A percentile compares a stretch with the other conserved stretches of the same genome.
phyloP scores from a whole-genome alignment of 2,113 vertebrate genomes.

The Phylloscopus whistleri region DNA sequence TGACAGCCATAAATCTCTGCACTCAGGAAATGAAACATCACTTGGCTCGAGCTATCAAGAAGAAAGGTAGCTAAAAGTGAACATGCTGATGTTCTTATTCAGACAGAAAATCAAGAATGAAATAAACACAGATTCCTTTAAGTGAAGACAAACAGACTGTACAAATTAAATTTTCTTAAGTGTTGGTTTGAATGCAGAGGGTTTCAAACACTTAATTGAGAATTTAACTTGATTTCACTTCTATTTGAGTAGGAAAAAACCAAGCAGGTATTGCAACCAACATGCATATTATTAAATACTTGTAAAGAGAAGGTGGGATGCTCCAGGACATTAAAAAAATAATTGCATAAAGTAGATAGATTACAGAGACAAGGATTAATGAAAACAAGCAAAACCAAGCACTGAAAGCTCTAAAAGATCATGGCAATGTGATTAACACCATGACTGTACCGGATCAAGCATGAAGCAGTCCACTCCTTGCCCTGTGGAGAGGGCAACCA shows the following conservation, averaged over 20 bases:
- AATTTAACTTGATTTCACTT: background rate
- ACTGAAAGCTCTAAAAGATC: background rate
- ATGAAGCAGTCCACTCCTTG: slow-evolving; percentile 94
- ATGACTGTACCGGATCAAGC: slow-evolving; percentile 87
- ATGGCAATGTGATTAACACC: background rate
- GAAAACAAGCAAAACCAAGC: background rate
- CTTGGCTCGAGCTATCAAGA: background rate
- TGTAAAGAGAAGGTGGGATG: background rate
- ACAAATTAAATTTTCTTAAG: background rate
- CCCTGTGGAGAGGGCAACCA: slow-evolving; percentile 91
- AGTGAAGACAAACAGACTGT: background rate
- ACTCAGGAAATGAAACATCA: background rate
- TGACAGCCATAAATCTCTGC: background rate
- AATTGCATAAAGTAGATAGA: background rate
- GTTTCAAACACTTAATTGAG: background rate
- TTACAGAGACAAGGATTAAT: background rate
- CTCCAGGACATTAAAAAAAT: background rate
- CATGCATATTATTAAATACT: background rate
- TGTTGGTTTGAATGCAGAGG: background rate
- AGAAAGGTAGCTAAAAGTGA: background rate
- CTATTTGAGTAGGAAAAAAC: background rate
- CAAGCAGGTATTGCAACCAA: background rate
- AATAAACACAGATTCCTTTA: background rate
- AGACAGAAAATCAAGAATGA: background rate
- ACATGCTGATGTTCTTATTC: background rate